Percentiles rank a stretch among this genome's conserved stretches.
phyloP scores from a whole-genome alignment of 2,113 vertebrate genomes.

The Formicarius rufipectus region DNA sequence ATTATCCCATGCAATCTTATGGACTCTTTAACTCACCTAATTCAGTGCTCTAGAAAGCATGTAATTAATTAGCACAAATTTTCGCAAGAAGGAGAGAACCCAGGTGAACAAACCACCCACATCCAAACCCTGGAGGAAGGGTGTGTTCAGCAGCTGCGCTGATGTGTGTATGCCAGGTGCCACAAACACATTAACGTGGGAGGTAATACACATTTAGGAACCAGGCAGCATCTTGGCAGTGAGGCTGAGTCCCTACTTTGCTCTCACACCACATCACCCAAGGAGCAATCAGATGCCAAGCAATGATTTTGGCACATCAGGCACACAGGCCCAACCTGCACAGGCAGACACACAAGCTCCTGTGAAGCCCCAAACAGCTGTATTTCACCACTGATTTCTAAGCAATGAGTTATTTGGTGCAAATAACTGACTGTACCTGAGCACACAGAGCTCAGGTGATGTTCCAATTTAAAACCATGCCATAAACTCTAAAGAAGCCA shows the following conservation, averaged over 20 bases:
- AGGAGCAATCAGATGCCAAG: background rate
- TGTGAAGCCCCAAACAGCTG: background rate
- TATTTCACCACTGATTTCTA: background rate
- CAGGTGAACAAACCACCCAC: background rate
- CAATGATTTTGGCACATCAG: rapidly evolving
- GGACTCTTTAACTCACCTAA: background rate
- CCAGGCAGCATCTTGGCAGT: background rate
- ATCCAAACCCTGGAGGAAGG: rapidly evolving
- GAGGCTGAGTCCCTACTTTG: background rate
- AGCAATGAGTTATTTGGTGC: background rate
- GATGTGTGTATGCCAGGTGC: rapidly evolving
- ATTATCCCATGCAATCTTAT: background rate
- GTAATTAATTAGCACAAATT: background rate
- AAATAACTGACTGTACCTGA: background rate
- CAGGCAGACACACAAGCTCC: background rate
- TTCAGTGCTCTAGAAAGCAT: background rate
- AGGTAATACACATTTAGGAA: background rate
- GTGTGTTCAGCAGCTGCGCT: background rate
- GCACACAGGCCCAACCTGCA: background rate
- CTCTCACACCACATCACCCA: background rate
- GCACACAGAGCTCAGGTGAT: background rate
- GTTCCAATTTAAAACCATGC: background rate
- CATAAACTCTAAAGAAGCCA: background rate
- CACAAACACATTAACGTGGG: too few relatives aligned
- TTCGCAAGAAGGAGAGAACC: background rate